Percentiles rank a stretch among this genome's conserved stretches.
These are phyloP conservation scores for Epinotia nisella DNA, from an alignment of 2,888 invertebrate species.

Conservation along the genomic window DNA sequence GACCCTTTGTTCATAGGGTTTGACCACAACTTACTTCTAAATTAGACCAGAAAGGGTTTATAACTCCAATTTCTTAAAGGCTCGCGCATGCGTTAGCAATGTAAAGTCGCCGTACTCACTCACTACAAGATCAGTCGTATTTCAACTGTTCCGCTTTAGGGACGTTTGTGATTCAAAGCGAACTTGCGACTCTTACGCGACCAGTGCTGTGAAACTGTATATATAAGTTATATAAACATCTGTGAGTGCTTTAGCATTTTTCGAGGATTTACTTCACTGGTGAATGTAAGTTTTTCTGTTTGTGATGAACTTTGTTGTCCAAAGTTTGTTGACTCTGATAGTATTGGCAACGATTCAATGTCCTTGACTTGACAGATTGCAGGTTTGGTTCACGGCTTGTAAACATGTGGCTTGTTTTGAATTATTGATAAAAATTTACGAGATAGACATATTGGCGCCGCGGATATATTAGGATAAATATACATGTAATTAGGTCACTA, in stretches of 20 bases:
- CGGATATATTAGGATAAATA: not conserved
- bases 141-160: slow-evolving; percentile 27
- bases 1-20: not conserved
- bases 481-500: not conserved
- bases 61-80: slow-evolving; percentile 9
- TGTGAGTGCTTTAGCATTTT: slow-evolving; percentile 4
- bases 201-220: slow-evolving; percentile 39
- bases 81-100: slow-evolving; percentile 38
- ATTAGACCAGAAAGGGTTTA: slow-evolving; percentile 15
- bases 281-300: slow-evolving; percentile 29
- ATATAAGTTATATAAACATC: slow-evolving; percentile 23
- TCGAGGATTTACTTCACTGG: slow-evolving; percentile 23
- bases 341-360: slow-evolving; percentile 35
- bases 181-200: slow-evolving; percentile 34
- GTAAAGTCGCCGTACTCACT: slow-evolving; percentile 26
- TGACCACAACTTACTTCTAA: not conserved
- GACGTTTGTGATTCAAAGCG: slow-evolving; percentile 23
- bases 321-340: slow-evolving; percentile 28
- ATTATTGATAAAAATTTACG: not conserved
- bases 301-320: not conserved
- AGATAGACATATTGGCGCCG: slow-evolving; percentile 2
- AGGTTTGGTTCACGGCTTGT: slow-evolving; percentile 18
- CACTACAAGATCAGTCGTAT: slow-evolving; percentile 37
- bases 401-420: slow-evolving; percentile 3
- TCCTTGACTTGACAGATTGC: slow-evolving; percentile 37